Conservation (phyloP, 2,797 vertebrate species). For the Sebastes jordani region DNA sequence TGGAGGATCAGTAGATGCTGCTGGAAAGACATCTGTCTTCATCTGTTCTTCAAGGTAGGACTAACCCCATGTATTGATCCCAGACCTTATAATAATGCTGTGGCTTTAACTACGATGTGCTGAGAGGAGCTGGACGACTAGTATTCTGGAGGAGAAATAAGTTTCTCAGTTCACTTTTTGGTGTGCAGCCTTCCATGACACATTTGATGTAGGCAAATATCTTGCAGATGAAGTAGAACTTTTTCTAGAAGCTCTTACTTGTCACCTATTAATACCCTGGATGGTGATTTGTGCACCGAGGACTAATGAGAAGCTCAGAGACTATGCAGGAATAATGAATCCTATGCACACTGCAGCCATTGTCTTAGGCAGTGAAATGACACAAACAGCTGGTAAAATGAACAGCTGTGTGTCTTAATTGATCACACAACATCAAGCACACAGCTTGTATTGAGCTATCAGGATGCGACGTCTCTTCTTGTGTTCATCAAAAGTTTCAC, state of each 20-base stretch:
- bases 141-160: not conserved
- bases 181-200: not conserved
- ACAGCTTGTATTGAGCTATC: conserved; percentile 32
- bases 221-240: not conserved
- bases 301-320: conserved; percentile 10
- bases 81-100: accelerated
- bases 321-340: conserved; percentile 12
- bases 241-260: not conserved
- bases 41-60: not conserved
- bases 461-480: conserved; percentile 6
- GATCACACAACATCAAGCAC: conserved; percentile 51
- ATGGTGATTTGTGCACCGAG: not conserved
- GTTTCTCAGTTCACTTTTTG: not conserved
- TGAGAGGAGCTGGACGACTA: too few species aligned
- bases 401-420: conserved; percentile 58
- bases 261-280: not conserved
- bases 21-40: not conserved
- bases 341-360: conserved; percentile 3
- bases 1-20: not conserved
- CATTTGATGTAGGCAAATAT: not conserved
- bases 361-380: conserved; percentile 20
- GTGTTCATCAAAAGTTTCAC: conserved; percentile 47
- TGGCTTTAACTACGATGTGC: too few species aligned
- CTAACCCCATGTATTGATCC: not conserved
- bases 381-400: conserved; percentile 33